These are phyloP conservation scores for Burhinus oedicnemus DNA, from an alignment of 2,113 vertebrate genomes.

Conservation along the genomic window DNA sequence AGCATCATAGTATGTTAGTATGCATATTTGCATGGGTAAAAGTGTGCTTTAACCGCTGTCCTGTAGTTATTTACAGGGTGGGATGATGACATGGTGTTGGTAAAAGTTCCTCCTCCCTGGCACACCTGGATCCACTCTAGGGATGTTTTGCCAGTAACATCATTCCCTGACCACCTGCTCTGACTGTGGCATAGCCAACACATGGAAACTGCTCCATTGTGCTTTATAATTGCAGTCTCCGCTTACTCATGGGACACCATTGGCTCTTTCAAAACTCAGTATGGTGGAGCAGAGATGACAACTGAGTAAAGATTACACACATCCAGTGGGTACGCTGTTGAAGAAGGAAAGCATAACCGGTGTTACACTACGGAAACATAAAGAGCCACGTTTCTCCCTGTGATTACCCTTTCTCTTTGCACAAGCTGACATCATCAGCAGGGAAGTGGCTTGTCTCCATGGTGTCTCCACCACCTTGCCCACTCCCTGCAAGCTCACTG, in stretches of 20 bases:
- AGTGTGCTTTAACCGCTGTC: not conserved
- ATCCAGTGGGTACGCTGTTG: not conserved
- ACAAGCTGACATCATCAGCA: not conserved
- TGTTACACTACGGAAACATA: fast-evolving
- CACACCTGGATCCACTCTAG: not conserved
- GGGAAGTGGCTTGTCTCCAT: not conserved
- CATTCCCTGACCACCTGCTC: not conserved
- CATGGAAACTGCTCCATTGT: not conserved
- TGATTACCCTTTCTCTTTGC: not conserved
- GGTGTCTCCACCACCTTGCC: not conserved
- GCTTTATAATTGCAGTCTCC: not conserved
- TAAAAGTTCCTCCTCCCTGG: not conserved
- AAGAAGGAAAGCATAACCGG: not conserved
- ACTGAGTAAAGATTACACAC: not conserved
- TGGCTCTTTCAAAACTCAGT: not conserved
- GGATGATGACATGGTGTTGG: not conserved
- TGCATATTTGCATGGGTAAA: not conserved
- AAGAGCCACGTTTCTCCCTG: not conserved
- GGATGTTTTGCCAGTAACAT: not conserved
- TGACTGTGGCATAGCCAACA: not conserved
- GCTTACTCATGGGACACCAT: not conserved
- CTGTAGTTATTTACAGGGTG: not conserved
- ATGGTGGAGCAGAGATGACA: not conserved
- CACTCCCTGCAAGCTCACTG: not conserved
- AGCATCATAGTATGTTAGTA: not conserved